phyloP scores from a whole-genome alignment of 1,140 invertebrate species.

The Bombus sibiricus region DNA sequence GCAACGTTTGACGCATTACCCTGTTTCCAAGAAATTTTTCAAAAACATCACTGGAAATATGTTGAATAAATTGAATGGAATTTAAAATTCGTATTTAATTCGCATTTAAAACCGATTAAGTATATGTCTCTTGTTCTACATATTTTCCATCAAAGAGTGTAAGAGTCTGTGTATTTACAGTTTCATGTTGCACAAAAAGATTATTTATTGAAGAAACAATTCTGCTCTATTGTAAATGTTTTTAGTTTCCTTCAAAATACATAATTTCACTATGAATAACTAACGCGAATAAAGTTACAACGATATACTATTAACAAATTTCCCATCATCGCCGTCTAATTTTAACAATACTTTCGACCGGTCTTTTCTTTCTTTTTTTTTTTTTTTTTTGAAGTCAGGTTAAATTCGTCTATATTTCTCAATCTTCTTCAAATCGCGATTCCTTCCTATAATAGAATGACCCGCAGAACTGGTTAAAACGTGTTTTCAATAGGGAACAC shows the following conservation, averaged over 20 bases:
- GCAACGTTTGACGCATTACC: not conserved
- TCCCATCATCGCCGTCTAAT: not conserved
- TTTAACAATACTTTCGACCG: not conserved
- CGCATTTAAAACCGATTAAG: too few relatives aligned
- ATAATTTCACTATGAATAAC: not conserved
- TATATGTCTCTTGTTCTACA: too few relatives aligned
- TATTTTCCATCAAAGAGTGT: not conserved
- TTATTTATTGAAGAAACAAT: slow-evolving; percentile 4
- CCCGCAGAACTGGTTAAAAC: not conserved
- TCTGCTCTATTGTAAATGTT: not conserved
- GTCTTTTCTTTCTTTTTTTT: not conserved
- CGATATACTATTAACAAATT: not conserved
- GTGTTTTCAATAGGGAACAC: not conserved
- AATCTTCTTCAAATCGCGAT: not conserved
- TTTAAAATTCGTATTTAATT: not conserved
- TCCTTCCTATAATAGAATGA: not conserved
- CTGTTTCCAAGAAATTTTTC: not conserved
- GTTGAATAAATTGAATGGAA: not conserved
- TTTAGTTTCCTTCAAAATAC: not conserved
- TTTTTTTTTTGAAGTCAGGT: not conserved
- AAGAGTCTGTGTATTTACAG: not conserved
- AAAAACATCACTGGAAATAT: too few relatives aligned
- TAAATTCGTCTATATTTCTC: not conserved
- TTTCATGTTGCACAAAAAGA: not conserved
- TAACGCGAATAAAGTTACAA: not conserved